Conservation (phyloP, 2,888 invertebrate species). For the Galeopsomyia nigrocyanea region DNA sequence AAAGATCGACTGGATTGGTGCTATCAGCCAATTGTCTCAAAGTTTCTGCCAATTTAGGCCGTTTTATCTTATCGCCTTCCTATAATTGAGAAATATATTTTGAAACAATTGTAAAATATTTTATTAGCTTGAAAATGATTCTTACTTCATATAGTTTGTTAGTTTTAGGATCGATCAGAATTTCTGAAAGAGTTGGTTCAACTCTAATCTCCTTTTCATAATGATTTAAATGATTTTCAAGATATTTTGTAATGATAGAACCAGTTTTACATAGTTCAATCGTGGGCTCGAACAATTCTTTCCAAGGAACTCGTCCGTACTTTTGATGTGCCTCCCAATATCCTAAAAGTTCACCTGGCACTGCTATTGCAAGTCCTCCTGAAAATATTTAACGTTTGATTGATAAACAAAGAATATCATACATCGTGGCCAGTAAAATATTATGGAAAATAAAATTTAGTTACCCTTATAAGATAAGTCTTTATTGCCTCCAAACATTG, state of each 20-base stretch:
- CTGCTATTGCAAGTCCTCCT: slow-evolving; percentile 82
- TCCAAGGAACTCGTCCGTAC: slow-evolving; percentile 86
- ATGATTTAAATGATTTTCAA: slow-evolving; percentile 72
- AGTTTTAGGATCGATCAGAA: slow-evolving; percentile 62
- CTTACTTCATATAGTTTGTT: slow-evolving; percentile 59
- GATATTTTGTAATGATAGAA: slow-evolving; percentile 77
- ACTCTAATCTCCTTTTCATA: slow-evolving; percentile 72
- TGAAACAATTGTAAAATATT: no score
- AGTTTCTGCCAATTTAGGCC: slow-evolving; percentile 79
- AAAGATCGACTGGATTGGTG: slow-evolving; percentile 75
- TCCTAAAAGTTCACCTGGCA: slow-evolving; percentile 92
- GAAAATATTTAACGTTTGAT: slow-evolving; percentile 46
- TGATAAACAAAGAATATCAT: not conserved
- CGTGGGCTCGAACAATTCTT: slow-evolving; percentile 81
- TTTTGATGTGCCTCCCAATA: slow-evolving; percentile 82
- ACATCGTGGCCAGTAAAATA: not conserved
- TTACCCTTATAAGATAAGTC: slow-evolving; percentile 64
- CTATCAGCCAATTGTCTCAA: slow-evolving; percentile 75
- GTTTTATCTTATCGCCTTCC: slow-evolving; percentile 75
- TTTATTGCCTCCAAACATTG: slow-evolving; percentile 77
- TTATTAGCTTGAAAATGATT: no score
- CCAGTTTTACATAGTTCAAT: slow-evolving; percentile 83
- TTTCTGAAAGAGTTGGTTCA: slow-evolving; percentile 74
- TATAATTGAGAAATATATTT: slow-evolving; percentile 41
- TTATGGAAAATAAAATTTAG: not conserved